These are phyloP conservation scores for Drosophila arizonae DNA, from an alignment of 1,140 invertebrate genomes.

Conservation along the genomic window DNA sequence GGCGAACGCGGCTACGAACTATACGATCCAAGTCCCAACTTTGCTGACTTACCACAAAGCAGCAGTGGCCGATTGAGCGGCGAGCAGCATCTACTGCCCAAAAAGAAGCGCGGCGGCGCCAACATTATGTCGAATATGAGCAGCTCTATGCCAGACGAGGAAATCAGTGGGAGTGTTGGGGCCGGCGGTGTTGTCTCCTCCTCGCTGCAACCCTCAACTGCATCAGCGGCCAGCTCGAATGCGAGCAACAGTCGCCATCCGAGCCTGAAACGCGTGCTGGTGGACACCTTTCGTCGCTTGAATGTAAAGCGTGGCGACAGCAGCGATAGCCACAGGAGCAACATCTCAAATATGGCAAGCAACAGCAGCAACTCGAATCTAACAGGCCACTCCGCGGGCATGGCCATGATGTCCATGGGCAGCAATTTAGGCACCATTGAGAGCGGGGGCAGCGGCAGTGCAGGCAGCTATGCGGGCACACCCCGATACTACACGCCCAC, in stretches of 20 bases:
- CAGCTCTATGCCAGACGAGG: slow-evolving; percentile 73
- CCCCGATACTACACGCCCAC: slow-evolving; percentile 68
- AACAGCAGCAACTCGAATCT: slow-evolving; percentile 72
- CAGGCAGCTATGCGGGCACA: slow-evolving; percentile 69
- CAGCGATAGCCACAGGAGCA: slow-evolving; percentile 77
- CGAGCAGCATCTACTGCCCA: slow-evolving; percentile 66
- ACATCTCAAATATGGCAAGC: slow-evolving; percentile 64
- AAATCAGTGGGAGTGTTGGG: slow-evolving; percentile 27
- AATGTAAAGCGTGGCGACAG: slow-evolving; percentile 74
- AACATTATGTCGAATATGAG: slow-evolving; percentile 58
- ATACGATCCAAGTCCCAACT: slow-evolving; percentile 78
- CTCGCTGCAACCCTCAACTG: slow-evolving; percentile 73
- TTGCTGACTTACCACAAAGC: slow-evolving; percentile 48
- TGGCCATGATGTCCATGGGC: slow-evolving; percentile 51
- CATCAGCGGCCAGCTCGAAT: slow-evolving; percentile 75
- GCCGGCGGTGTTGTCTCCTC: slow-evolving; percentile 33
- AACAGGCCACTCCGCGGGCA: slow-evolving; percentile 53
- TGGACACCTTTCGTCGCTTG: slow-evolving; percentile 66
- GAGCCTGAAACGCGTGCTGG: slow-evolving; percentile 57
- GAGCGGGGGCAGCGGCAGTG: slow-evolving; percentile 76
- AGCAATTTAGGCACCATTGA: slow-evolving; percentile 75
- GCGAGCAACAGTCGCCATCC: slow-evolving; percentile 59
- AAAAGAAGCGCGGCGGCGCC: slow-evolving; percentile 12
- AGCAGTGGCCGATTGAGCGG: slow-evolving; percentile 58
- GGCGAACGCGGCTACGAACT: slow-evolving; percentile 64